Evolutionary conservation across 92 coral and sea anemone species (phyloP).

Genomic region (Porites lobata): DNA sequence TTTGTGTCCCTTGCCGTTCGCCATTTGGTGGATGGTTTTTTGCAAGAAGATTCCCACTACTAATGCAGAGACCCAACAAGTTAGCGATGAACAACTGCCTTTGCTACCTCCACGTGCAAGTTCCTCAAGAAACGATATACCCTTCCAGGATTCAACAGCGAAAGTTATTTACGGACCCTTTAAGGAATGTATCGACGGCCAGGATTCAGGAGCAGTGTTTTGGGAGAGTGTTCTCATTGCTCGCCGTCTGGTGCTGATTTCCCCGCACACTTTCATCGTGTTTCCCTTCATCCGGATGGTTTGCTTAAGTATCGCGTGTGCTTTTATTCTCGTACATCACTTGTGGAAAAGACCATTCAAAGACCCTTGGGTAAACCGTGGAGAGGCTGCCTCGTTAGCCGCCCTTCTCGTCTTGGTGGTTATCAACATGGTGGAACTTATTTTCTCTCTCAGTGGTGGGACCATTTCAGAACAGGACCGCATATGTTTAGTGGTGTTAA

Average conservation of each 20-base stretch:
- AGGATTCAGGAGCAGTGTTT: conserved; percentile 40
- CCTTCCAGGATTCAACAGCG: background rate
- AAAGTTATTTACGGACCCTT: conserved; percentile 61
- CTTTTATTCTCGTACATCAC: conserved; percentile 43
- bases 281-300: conserved; percentile 32
- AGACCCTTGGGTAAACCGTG: conserved; percentile 32
- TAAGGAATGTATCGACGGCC: background rate
- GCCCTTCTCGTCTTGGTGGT: conserved; percentile 50
- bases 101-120: background rate
- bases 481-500: conserved; percentile 7
- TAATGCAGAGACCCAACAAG: background rate
- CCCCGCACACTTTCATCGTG: conserved; percentile 42
- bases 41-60: background rate
- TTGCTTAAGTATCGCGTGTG: conserved; percentile 30
- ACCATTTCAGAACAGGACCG: conserved; percentile 18
- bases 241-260: conserved; percentile 48
- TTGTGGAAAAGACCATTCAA: conserved; percentile 39
- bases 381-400: conserved; percentile 49
- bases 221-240: conserved; percentile 67
- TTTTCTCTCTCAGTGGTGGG: conserved; percentile 22
- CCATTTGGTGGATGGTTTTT: conserved; percentile 15
- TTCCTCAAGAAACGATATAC: background rate
- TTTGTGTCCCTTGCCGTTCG: conserved; percentile 38
- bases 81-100: conserved; percentile 4
- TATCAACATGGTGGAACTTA: conserved; percentile 38